Evolutionary conservation across 2,113 vertebrate genomes (phyloP).

Genomic region (Tragelaphus scriptus): DNA sequence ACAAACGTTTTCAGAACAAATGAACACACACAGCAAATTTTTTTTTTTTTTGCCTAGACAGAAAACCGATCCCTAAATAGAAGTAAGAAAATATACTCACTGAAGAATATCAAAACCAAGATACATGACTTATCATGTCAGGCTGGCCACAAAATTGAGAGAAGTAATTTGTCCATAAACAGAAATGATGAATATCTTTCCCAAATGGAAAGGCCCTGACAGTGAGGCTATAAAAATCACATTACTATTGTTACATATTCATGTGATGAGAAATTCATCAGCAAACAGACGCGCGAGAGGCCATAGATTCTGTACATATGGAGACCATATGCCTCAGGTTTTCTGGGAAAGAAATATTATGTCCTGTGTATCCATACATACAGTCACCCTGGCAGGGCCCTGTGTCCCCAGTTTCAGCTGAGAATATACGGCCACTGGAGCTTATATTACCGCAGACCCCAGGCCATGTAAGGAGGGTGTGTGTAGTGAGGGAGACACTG

Average conservation of each 20-base stretch:
- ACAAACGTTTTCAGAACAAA: slow-evolving; percentile 49
- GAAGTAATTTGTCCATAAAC: slow-evolving; percentile 39
- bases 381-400: not conserved
- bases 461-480: not conserved
- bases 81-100: slow-evolving; percentile 42
- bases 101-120: slow-evolving; percentile 41
- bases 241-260: slow-evolving; percentile 51
- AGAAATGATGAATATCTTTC: slow-evolving; percentile 42
- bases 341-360: slow-evolving; percentile 61
- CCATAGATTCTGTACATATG: slow-evolving; percentile 51
- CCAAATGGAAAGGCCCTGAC: slow-evolving; percentile 36
- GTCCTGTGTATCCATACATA: slow-evolving; percentile 54
- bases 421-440: slow-evolving; percentile 13
- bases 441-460: not conserved
- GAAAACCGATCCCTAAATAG: slow-evolving; percentile 52
- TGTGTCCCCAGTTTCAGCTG: slow-evolving; percentile 40
- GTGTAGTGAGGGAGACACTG: too few species aligned
- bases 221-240: slow-evolving; percentile 50
- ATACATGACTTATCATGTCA: slow-evolving; percentile 21
- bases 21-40: not conserved
- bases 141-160: slow-evolving; percentile 47
- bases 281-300: slow-evolving; percentile 40
- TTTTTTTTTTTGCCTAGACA: slow-evolving; percentile 35
- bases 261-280: slow-evolving; percentile 24
- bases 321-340: slow-evolving; percentile 58